Conservation (phyloP, 2,113 vertebrate genomes). For the Sakesphorus luctuosus region DNA sequence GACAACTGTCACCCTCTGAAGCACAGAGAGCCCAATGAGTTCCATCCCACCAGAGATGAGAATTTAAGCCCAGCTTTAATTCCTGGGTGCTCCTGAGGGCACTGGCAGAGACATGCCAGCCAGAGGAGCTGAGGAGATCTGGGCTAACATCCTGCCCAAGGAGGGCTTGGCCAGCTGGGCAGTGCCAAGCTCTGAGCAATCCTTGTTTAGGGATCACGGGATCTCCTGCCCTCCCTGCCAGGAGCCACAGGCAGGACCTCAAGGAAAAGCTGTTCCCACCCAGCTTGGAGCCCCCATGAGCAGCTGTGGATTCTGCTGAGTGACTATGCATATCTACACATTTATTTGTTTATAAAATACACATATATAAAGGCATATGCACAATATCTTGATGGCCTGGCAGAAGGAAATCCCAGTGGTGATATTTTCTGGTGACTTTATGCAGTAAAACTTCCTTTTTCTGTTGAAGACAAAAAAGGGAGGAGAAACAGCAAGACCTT, state of each 20-base stretch:
- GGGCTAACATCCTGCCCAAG: background rate
- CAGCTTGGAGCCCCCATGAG: background rate
- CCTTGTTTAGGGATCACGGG: background rate
- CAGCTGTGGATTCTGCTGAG: background rate
- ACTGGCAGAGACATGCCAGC: background rate
- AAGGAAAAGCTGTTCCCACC: background rate
- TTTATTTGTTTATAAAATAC: background rate
- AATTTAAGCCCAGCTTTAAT: background rate
- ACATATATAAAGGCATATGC: no score
- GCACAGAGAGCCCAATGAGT: background rate
- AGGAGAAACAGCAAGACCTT: background rate
- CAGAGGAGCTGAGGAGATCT: background rate
- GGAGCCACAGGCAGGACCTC: background rate
- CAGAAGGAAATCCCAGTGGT: background rate
- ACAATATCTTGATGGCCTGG: background rate
- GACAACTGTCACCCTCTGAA: background rate
- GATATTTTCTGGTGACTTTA: background rate
- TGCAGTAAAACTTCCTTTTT: background rate
- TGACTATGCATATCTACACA: rapidly evolving
- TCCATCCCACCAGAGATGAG: background rate
- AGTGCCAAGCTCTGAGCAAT: background rate
- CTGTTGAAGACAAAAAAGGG: background rate
- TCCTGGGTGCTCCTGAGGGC: background rate
- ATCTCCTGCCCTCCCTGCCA: background rate
- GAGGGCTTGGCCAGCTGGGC: background rate